Conservation (phyloP, 2,797 vertebrate genomes). For the Xenopus petersii region DNA sequence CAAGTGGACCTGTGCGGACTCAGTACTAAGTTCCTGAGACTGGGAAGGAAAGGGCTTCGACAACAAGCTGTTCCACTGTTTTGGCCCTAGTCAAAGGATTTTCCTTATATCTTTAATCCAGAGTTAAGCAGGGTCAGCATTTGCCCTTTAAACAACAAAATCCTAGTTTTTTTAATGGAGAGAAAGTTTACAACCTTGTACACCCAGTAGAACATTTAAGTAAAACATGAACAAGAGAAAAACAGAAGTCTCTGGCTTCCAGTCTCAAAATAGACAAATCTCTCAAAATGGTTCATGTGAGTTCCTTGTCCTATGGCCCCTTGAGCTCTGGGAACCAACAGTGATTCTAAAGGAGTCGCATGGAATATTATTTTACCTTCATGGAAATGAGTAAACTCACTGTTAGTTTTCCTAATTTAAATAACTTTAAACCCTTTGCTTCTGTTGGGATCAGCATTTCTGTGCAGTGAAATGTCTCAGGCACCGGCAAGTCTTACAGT, state of each 20-base stretch:
- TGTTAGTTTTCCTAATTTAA: constrained; percentile 19
- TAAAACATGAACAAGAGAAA: constrained; percentile 17
- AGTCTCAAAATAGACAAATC: constrained; percentile 36
- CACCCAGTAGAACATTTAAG: constrained; percentile 10
- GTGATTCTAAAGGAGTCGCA: constrained; percentile 24
- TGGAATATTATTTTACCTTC: constrained; percentile 45
- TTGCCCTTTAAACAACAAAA: too few relatives aligned
- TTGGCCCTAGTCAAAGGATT: too few relatives aligned
- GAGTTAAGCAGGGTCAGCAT: too few relatives aligned
- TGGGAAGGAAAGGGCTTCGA: too few relatives aligned
- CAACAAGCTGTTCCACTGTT: too few relatives aligned
- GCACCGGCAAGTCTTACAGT: too few relatives aligned
- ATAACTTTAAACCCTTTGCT: not conserved
- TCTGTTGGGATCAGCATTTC: not conserved
- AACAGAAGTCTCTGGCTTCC: constrained; percentile 32
- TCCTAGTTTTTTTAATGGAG: too few relatives aligned
- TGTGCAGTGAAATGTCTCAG: too few relatives aligned
- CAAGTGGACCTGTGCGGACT: too few relatives aligned
- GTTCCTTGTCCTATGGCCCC: constrained; percentile 25
- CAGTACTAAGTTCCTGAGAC: too few relatives aligned
- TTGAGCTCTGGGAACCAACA: constrained; percentile 39
- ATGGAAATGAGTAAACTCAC: not conserved
- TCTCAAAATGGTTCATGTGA: constrained; percentile 6
- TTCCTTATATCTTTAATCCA: too few relatives aligned
- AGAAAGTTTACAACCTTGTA: too few relatives aligned